Conservation (phyloP, 2,113 vertebrate species). For the Muntiacus muntjak region DNA sequence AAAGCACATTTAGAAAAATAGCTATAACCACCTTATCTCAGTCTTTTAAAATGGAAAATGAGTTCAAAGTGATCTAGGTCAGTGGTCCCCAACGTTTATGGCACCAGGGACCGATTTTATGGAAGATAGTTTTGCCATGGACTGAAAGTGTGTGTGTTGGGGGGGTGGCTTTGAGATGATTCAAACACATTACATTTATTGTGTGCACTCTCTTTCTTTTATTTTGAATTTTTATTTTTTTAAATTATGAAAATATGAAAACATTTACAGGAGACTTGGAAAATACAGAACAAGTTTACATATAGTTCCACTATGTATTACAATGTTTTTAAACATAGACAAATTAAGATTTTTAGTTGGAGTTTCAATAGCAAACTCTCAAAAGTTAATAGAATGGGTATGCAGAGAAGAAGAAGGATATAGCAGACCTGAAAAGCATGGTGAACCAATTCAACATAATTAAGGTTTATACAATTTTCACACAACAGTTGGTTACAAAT, state of each 20-base stretch:
- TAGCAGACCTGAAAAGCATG: not conserved
- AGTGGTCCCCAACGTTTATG: not conserved
- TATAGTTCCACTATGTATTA: not conserved
- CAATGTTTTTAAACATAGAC: not conserved
- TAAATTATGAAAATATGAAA: not conserved
- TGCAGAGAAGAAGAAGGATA: not conserved
- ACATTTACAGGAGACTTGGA: not conserved
- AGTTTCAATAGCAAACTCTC: not conserved
- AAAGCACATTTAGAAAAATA: not conserved
- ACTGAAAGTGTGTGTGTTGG: too few species aligned
- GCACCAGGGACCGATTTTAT: not conserved
- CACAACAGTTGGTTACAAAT: not conserved
- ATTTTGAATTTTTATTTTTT: not conserved
- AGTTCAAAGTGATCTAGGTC: not conserved
- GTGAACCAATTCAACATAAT: not conserved
- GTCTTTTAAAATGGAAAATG: not conserved
- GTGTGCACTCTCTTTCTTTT: not conserved
- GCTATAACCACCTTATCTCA: not conserved
- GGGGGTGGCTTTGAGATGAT: not conserved
- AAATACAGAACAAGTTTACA: not conserved
- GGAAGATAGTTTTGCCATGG: not conserved
- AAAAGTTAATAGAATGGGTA: not conserved
- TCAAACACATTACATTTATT: not conserved
- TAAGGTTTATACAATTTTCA: not conserved
- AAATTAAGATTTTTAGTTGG: not conserved